Conservation (phyloP, 2,888 invertebrate species). For the Phyllotreta cruciferae region DNA sequence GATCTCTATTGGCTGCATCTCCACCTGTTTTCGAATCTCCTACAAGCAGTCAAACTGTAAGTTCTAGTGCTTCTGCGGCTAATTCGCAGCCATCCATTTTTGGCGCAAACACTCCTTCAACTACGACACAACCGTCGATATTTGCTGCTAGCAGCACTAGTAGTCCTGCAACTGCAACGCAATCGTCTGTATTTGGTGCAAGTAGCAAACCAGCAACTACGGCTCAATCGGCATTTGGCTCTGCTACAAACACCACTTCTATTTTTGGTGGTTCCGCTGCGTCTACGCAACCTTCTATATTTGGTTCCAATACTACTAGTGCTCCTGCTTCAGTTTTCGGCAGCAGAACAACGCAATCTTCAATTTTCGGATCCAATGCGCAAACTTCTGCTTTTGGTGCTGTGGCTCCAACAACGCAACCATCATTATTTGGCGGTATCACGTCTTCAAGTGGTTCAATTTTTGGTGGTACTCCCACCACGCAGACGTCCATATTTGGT, state of each 20-base stretch:
- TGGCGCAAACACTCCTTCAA: conserved; percentile 11
- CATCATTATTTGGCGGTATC: conserved; percentile 18
- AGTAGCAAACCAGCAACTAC: neutral
- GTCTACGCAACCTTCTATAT: conserved; percentile 23
- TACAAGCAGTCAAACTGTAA: neutral
- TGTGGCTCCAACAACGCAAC: neutral
- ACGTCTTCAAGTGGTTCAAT: conserved; percentile 23
- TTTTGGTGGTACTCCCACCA: conserved; percentile 30
- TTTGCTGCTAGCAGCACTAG: conserved; percentile 20
- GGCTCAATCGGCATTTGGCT: conserved; percentile 15
- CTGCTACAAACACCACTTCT: neutral
- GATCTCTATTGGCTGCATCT: neutral
- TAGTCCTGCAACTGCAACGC: neutral
- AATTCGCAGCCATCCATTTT: conserved; percentile 15
- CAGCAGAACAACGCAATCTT: neutral
- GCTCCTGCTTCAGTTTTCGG: conserved; percentile 21
- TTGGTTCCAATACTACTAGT: conserved; percentile 19
- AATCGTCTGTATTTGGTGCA: conserved; percentile 24
- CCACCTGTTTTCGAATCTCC: neutral
- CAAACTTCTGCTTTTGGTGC: conserved; percentile 18
- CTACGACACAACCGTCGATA: conserved; percentile 29
- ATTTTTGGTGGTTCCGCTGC: conserved; percentile 26
- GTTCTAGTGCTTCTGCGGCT: neutral
- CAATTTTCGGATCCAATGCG: neutral
- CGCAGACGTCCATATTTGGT: conserved; percentile 38